Percentiles rank a stretch among this genome's conserved stretches.
Evolutionary conservation across 2,888 invertebrate genomes (phyloP).

Genomic region (Pardosa pseudoannulata): DNA sequence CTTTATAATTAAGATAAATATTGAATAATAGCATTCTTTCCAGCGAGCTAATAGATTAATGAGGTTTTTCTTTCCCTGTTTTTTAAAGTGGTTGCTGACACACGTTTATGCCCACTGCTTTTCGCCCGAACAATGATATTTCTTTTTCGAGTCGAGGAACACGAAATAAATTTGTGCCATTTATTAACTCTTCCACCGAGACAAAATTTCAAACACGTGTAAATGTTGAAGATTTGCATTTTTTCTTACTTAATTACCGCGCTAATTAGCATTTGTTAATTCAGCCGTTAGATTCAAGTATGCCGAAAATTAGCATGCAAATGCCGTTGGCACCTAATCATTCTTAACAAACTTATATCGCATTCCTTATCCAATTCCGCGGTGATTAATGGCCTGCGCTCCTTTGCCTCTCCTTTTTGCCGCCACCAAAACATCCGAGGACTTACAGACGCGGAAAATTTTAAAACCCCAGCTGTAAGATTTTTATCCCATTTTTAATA

Average conservation of each 20-base stretch:
- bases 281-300: background rate
- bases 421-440: background rate
- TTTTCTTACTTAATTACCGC: background rate
- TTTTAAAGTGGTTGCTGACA: no score
- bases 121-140: no score
- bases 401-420: background rate
- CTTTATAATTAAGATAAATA: no score
- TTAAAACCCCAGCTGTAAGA: slow-evolving; percentile 4
- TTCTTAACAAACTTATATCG: slow-evolving; percentile 17
- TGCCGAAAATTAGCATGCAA: slow-evolving; percentile 1
- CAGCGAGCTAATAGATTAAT: no score
- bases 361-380: slow-evolving; percentile 7
- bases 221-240: background rate
- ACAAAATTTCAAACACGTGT: background rate
- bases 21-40: no score
- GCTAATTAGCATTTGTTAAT: slow-evolving; percentile 14
- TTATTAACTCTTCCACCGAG: background rate
- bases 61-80: no score
- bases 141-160: no score
- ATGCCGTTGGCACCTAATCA: slow-evolving; percentile 11
- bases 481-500: slow-evolving; percentile 28
- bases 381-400: background rate
- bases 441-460: slow-evolving; percentile 13
- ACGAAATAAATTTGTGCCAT: background rate
- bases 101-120: no score